phyloP scores from a whole-genome alignment of 1,140 invertebrate genomes.

The Andricus grossulariae region DNA sequence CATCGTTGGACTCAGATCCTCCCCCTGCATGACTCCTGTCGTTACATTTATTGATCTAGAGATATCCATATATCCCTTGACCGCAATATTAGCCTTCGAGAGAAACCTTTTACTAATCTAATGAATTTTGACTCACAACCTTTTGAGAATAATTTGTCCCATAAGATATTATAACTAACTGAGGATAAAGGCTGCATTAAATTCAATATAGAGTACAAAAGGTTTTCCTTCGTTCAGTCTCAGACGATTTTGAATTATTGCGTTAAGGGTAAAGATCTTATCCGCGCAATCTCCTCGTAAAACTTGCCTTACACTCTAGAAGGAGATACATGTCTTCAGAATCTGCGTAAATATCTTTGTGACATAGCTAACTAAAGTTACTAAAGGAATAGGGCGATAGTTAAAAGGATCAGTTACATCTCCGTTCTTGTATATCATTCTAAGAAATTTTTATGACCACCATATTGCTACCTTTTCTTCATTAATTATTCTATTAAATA shows the following conservation, averaged over 20 bases:
- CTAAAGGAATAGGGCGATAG: slow-evolving; percentile 52
- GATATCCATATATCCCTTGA: not conserved
- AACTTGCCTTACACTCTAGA: slow-evolving; percentile 52
- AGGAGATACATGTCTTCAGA: slow-evolving; percentile 42
- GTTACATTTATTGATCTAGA: not conserved
- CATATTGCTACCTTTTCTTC: not conserved
- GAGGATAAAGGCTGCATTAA: not conserved
- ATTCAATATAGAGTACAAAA: not conserved
- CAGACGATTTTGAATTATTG: not conserved
- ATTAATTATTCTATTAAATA: slow-evolving; percentile 37
- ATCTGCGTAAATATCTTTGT: slow-evolving; percentile 50
- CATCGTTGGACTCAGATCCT: not conserved
- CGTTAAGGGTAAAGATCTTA: slow-evolving; percentile 48
- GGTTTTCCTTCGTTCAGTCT: not conserved
- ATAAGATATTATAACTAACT: not conserved
- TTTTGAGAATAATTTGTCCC: not conserved
- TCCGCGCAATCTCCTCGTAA: slow-evolving; percentile 48
- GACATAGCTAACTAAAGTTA: slow-evolving; percentile 48
- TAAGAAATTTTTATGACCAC: slow-evolving; percentile 21
- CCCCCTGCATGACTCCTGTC: not conserved
- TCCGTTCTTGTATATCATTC: slow-evolving; percentile 50
- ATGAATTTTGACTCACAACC: not conserved
- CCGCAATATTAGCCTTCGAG: not conserved
- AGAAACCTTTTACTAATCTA: not conserved
- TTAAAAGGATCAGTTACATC: slow-evolving; percentile 43